These are phyloP conservation scores for Altica lythri DNA, from an alignment of 2,888 invertebrate genomes.

Conservation along the genomic window DNA sequence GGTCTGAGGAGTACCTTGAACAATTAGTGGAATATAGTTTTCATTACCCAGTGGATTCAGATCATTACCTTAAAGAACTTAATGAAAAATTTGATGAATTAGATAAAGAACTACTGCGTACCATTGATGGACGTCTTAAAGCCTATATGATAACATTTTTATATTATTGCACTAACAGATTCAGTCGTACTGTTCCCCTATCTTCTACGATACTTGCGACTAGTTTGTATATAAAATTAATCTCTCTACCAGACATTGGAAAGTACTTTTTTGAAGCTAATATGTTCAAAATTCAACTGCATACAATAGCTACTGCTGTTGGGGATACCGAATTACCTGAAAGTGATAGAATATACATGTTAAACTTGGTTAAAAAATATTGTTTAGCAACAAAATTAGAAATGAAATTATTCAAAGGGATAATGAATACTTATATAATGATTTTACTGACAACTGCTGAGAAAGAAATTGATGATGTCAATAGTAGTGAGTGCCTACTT, in stretches of 20 bases:
- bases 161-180: slow-evolving; percentile 38
- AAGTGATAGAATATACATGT: slow-evolving; percentile 24
- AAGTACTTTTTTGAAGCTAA: slow-evolving; percentile 39
- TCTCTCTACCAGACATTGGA: slow-evolving; percentile 37
- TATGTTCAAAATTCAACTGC: slow-evolving; percentile 33
- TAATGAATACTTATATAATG: slow-evolving; percentile 33
- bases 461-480: slow-evolving; percentile 12
- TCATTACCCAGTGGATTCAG: slow-evolving; percentile 42
- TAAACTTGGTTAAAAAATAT: slow-evolving; percentile 33
- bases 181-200: slow-evolving; percentile 31
- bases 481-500: too few relatives aligned
- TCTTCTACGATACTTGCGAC: slow-evolving; percentile 35
- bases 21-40: slow-evolving; percentile 40
- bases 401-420: slow-evolving; percentile 24
- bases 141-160: slow-evolving; percentile 42
- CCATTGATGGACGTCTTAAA: slow-evolving; percentile 39
- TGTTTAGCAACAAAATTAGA: slow-evolving; percentile 25
- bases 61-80: slow-evolving; percentile 37
- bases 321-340: slow-evolving; percentile 23
- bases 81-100: slow-evolving; percentile 35
- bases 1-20: slow-evolving; percentile 30
- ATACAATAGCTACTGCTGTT: slow-evolving; percentile 10
- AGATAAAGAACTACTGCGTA: slow-evolving; percentile 36
- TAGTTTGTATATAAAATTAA: slow-evolving; percentile 38
- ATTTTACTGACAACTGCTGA: too few relatives aligned